Base-by-base conservation (phyloP, 2,888 invertebrate genomes). In the Spodoptera exigua region DNA sequence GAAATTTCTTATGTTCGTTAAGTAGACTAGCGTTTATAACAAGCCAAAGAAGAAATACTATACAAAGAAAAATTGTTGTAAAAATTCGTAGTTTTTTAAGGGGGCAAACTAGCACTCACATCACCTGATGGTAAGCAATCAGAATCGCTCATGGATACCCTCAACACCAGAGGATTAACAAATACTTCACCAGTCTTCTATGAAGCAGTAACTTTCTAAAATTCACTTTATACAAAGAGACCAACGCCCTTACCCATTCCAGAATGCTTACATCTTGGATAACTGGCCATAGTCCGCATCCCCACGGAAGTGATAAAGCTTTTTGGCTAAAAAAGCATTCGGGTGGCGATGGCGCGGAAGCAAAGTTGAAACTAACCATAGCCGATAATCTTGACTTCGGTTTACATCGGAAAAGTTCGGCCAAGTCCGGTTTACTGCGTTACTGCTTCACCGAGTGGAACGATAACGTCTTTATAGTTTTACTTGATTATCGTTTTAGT, bases 281-380 rank as follows among this genome's bases (percentile, higher is more conserved):
- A 56, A 71, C 74, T 83, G 82, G 81, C 84, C 89, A 82, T 72
- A 83, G 84, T 80, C 87, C 87, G 81, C 82, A 83, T 85, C 90
- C 92, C 91, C 88, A 89, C 91, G 93, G 93, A 94, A 93, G 93
- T 92, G 91, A 93, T 93, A 94, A 94, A 93, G 90, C 89, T 92
- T 92, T 92, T 93, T 91, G 92, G 88, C 89, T 89, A 93, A 93
- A 93, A 93, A 93, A 93, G 86, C 89, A 89, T 92, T 90, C 81
- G 86, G 88, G 81, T 73, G 89, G 88, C 88, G 90, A 92, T 91
- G 92, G 89, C 73, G 90, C 88, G 93, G 93, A 93, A 93, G 91
- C 87, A 81, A 87, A 89, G 88, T 88, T 86, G 88, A 83, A 86
- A 89, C 89, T 86, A 87, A 85, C 85, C 80, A 80, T 81, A 74